These are phyloP conservation scores for Heliocidaris tuberculata DNA, from an alignment of 35 echinoderm and acorn worm genomes.

Conservation along the genomic window DNA sequence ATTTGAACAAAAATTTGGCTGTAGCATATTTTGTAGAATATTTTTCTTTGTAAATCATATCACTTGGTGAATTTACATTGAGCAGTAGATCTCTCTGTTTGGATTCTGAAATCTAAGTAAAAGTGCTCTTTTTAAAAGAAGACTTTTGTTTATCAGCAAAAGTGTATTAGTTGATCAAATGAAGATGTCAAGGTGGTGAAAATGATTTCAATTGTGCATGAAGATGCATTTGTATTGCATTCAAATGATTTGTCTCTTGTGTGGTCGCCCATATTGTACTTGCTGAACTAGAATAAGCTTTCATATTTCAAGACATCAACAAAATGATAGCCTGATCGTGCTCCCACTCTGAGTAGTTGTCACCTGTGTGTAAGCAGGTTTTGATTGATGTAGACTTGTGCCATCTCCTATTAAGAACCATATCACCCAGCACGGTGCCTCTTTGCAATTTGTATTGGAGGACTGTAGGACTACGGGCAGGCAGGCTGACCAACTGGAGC, in stretches of 20 bases:
- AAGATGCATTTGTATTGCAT: not conserved
- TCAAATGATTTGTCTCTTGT: not conserved
- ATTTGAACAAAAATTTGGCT: too few relatives aligned
- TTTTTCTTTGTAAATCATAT: too few relatives aligned
- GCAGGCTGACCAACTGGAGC: not conserved
- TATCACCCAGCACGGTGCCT: not conserved
- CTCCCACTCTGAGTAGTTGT: not conserved
- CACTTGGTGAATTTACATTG: too few relatives aligned
- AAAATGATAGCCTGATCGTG: not conserved
- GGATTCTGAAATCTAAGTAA: too few relatives aligned
- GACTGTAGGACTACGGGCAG: not conserved
- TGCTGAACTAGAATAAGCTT: not conserved
- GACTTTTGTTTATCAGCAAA: too few relatives aligned
- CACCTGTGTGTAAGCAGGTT: not conserved
- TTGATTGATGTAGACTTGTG: conserved; percentile 2
- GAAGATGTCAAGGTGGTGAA: too few relatives aligned
- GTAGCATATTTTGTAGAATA: too few relatives aligned
- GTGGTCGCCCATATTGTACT: not conserved
- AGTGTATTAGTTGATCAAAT: too few relatives aligned
- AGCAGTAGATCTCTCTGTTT: too few relatives aligned
- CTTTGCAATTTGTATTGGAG: not conserved
- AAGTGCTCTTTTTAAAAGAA: too few relatives aligned
- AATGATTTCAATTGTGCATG: too few relatives aligned
- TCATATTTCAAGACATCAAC: not conserved
- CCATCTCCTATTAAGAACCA: not conserved